Percentiles rank a stretch among this genome's conserved stretches.
phyloP scores from a whole-genome alignment of 2,797 vertebrate species.

The Ptychobarbus kaznakovi region DNA sequence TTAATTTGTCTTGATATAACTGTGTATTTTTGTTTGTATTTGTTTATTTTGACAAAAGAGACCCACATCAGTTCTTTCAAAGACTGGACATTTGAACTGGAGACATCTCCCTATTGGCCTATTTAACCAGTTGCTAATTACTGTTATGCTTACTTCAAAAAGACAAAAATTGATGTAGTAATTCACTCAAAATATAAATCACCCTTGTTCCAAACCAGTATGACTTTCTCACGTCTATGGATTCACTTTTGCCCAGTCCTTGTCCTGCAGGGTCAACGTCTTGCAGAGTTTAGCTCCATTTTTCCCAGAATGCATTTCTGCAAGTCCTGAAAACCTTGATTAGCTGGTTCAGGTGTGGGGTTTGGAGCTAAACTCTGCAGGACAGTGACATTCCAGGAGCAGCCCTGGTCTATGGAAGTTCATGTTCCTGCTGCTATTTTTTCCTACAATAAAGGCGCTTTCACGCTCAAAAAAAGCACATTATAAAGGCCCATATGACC shows the following conservation, averaged over 20 bases:
- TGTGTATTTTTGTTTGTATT: constrained; percentile 76
- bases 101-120: constrained; percentile 37
- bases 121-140: not conserved
- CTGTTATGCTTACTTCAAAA: not conserved
- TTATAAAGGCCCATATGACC: not conserved
- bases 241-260: not conserved
- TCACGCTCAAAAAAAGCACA: not conserved
- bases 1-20: constrained; percentile 64
- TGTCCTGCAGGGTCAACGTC: not conserved
- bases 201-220: not conserved
- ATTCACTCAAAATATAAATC: constrained; percentile 8
- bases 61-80: constrained; percentile 77
- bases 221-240: not conserved
- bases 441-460: not conserved
- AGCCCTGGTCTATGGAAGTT: not conserved
- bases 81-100: constrained; percentile 12
- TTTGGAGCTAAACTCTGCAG: too few species aligned
- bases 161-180: not conserved
- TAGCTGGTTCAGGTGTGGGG: too few species aligned
- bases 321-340: too few species aligned
- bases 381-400: too few species aligned
- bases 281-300: not conserved
- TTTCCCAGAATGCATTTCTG: not conserved
- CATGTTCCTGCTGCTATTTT: not conserved
- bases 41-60: constrained; percentile 80